Evolutionary conservation across 1,140 invertebrate genomes (phyloP).

Genomic region (Helicoverpa armigera): DNA sequence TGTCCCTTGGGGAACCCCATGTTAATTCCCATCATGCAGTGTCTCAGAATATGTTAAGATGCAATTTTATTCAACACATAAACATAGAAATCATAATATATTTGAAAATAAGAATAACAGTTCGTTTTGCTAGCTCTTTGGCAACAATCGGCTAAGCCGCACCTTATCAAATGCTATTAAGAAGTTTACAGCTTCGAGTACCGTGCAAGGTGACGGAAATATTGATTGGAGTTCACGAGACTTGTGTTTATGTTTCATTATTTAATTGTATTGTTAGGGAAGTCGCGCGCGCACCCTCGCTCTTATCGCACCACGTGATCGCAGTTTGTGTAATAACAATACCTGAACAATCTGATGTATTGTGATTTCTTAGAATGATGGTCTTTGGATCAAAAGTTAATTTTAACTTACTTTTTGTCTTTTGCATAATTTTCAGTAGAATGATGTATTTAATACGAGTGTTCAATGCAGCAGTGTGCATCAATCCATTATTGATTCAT

Average conservation of each 20-base stretch:
- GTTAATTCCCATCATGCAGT: background rate
- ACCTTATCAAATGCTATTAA: slow-evolving; percentile 6
- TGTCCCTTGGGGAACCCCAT: background rate
- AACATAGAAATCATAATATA: background rate
- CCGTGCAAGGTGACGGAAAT: background rate
- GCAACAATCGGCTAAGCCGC: background rate
- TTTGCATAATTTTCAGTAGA: too few species aligned
- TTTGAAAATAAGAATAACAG: background rate
- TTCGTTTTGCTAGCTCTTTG: background rate
- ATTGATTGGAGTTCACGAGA: slow-evolving; percentile 36
- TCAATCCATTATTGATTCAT: background rate
- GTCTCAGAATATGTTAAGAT: too few species aligned
- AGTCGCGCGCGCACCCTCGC: slow-evolving; percentile 10
- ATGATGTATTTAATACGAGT: too few species aligned
- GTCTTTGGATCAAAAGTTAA: background rate
- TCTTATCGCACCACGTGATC: slow-evolving; percentile 38
- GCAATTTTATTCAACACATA: background rate
- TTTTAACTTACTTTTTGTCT: too few species aligned
- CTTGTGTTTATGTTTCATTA: slow-evolving; percentile 22
- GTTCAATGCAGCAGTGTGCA: background rate
- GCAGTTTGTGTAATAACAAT: slow-evolving; percentile 40
- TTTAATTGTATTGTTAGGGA: slow-evolving; percentile 39
- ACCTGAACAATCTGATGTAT: slow-evolving; percentile 19
- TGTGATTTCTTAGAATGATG: background rate
- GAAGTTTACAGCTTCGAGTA: background rate